These are phyloP conservation scores for Alfaro cultratus DNA, from an alignment of 2,797 vertebrate species.

Conservation along the genomic window DNA sequence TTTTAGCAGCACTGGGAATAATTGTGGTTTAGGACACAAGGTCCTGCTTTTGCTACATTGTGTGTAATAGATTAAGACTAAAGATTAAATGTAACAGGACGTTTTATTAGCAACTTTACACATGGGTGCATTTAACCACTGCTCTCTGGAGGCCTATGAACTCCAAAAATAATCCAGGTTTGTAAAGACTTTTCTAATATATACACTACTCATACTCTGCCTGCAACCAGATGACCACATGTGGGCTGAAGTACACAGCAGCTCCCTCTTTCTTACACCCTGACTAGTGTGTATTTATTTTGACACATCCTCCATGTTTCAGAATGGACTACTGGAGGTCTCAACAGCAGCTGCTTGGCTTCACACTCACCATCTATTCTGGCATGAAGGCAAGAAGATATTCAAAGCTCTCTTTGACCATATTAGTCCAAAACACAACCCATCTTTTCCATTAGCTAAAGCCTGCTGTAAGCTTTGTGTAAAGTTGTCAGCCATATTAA, in stretches of 20 bases:
- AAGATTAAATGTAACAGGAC: not conserved
- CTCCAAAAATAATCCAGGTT: constrained; percentile 17
- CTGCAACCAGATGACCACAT: constrained; percentile 52
- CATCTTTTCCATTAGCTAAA: constrained; percentile 75
- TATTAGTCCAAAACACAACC: constrained; percentile 74
- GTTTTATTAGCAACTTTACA: not conserved
- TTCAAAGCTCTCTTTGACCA: constrained; percentile 71
- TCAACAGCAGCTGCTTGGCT: constrained; percentile 65
- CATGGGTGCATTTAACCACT: not conserved
- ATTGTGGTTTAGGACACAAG: not conserved
- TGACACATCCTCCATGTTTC: constrained; percentile 78
- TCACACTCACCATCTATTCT: constrained; percentile 64
- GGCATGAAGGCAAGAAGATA: constrained; percentile 56
- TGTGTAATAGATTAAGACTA: not conserved
- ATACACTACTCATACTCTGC: constrained; percentile 25
- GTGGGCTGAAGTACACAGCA: constrained; percentile 64
- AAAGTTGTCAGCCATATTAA: constrained; percentile 55
- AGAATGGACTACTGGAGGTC: constrained; percentile 68
- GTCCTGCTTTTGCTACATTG: not conserved
- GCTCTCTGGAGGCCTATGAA: constrained; percentile 4
- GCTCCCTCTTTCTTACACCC: constrained; percentile 45
- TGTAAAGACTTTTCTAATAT: constrained; percentile 25
- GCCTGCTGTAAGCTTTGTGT: constrained; percentile 65
- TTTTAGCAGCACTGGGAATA: not conserved
- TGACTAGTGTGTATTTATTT: constrained; percentile 69